These are phyloP conservation scores for Arbacia lixula DNA, from an alignment of 53 echinoderm and acorn worm genomes.

Conservation along the genomic window DNA sequence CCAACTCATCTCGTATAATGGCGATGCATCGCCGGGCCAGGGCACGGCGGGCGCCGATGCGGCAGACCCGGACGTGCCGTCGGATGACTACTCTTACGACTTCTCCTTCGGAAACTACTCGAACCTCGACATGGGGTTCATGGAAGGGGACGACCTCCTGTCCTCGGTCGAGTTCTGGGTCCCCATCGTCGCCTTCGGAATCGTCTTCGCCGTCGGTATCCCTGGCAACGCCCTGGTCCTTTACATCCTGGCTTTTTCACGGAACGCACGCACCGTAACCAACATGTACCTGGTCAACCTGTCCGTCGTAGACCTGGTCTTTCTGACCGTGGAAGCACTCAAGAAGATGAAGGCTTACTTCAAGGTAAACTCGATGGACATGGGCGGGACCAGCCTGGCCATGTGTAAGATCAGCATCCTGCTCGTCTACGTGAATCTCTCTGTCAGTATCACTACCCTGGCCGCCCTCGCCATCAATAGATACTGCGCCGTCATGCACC, in stretches of 20 bases:
- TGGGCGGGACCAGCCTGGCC: neutral
- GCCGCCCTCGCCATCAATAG: slow-evolving; percentile 82
- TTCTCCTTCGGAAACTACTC: too few relatives aligned
- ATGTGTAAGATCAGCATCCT: slow-evolving; percentile 68
- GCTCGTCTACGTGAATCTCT: slow-evolving; percentile 74
- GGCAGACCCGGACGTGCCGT: neutral
- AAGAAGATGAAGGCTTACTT: slow-evolving; percentile 60
- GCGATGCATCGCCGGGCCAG: too few relatives aligned
- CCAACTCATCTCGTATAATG: too few relatives aligned
- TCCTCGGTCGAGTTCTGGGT: slow-evolving; percentile 43
- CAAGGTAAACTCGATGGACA: neutral
- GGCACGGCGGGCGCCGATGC: too few relatives aligned
- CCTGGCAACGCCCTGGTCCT: slow-evolving; percentile 80
- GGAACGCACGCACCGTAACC: slow-evolving; percentile 72
- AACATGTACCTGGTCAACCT: slow-evolving; percentile 84
- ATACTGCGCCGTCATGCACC: slow-evolving; percentile 91
- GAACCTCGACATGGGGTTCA: neutral
- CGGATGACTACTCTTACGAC: neutral
- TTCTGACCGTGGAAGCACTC: slow-evolving; percentile 63
- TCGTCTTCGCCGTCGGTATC: slow-evolving; percentile 69
- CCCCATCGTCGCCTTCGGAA: slow-evolving; percentile 58
- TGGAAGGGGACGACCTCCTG: too few relatives aligned
- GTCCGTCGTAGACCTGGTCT: slow-evolving; percentile 72
- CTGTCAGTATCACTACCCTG: slow-evolving; percentile 80
- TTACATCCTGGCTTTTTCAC: slow-evolving; percentile 69